Evolutionary conservation across 2,797 vertebrate species (phyloP).

Genomic region (Falco peregrinus): DNA sequence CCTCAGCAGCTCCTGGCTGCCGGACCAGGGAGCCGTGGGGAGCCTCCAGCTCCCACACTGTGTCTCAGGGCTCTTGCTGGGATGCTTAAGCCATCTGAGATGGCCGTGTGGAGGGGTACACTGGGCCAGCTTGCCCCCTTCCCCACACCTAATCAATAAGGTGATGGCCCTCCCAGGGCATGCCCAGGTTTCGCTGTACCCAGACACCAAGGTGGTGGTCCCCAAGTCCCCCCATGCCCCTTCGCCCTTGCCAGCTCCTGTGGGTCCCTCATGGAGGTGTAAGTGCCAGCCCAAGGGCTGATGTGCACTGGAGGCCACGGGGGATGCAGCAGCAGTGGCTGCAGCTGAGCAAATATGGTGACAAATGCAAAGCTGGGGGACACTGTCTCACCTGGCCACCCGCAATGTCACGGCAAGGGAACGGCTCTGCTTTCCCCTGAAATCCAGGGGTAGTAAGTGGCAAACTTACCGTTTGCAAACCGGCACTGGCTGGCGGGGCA

Average conservation of each 20-base stretch:
- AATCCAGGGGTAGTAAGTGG: not conserved
- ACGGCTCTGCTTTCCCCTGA: not conserved
- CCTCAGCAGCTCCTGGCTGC: not conserved
- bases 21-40: fast-evolving
- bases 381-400: not conserved
- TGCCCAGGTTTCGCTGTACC: not conserved
- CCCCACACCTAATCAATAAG: not conserved
- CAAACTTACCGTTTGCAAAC: not conserved
- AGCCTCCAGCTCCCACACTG: not conserved
- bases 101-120: not conserved
- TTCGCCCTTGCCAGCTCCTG: not conserved
- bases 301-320: fast-evolving
- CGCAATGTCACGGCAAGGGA: fast-evolving
- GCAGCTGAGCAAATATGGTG: not conserved
- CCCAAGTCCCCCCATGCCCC: fast-evolving
- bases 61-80: not conserved
- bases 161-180: not conserved
- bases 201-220: not conserved
- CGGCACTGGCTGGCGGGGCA: not conserved
- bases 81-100: not conserved
- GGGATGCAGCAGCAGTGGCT: not conserved
- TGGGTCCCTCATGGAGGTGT: not conserved
- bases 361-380: not conserved
- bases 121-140: not conserved
- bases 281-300: not conserved